Conservation (phyloP, 2,113 vertebrate species). For the Sylvietta virens region DNA sequence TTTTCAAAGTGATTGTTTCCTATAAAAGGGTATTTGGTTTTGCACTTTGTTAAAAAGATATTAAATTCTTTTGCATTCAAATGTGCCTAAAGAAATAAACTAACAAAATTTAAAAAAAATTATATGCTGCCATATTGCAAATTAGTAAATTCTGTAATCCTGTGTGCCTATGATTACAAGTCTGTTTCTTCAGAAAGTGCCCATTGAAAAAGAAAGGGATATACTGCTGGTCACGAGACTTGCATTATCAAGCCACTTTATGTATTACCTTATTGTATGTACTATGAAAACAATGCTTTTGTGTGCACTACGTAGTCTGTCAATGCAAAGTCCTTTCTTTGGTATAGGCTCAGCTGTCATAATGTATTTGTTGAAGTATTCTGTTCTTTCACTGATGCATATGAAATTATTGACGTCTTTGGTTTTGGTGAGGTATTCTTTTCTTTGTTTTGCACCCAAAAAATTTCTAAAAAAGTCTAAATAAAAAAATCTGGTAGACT, state of each 20-base stretch:
- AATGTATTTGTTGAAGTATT: slow-evolving; percentile 59
- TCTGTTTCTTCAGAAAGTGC: slow-evolving; percentile 57
- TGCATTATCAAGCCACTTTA: slow-evolving; percentile 71
- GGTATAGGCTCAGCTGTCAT: slow-evolving; percentile 57
- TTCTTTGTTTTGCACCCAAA: slow-evolving; percentile 68
- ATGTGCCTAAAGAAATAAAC: slow-evolving; percentile 69
- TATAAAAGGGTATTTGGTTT: slow-evolving; percentile 53
- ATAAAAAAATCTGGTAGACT: slow-evolving; percentile 48
- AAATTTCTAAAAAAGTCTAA: slow-evolving; percentile 2
- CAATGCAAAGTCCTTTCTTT: slow-evolving; percentile 64
- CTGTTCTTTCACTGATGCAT: slow-evolving; percentile 47
- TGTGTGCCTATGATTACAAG: slow-evolving; percentile 60
- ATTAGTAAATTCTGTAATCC: slow-evolving; percentile 55
- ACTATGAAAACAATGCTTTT: slow-evolving; percentile 49
- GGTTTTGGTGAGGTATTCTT: slow-evolving; percentile 63
- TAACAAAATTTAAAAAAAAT: background rate
- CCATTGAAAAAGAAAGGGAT: slow-evolving; percentile 54
- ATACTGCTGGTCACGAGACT: slow-evolving; percentile 65
- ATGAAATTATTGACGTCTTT: slow-evolving; percentile 46
- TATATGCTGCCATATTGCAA: slow-evolving; percentile 69
- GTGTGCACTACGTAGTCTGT: slow-evolving; percentile 61
- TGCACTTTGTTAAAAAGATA: slow-evolving; percentile 68
- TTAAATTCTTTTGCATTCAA: slow-evolving; percentile 59
- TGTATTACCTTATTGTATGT: slow-evolving; percentile 66
- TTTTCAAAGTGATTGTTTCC: slow-evolving; percentile 59